Base-by-base conservation (phyloP, 2,113 vertebrate genomes). In the Sturnira hondurensis region DNA sequence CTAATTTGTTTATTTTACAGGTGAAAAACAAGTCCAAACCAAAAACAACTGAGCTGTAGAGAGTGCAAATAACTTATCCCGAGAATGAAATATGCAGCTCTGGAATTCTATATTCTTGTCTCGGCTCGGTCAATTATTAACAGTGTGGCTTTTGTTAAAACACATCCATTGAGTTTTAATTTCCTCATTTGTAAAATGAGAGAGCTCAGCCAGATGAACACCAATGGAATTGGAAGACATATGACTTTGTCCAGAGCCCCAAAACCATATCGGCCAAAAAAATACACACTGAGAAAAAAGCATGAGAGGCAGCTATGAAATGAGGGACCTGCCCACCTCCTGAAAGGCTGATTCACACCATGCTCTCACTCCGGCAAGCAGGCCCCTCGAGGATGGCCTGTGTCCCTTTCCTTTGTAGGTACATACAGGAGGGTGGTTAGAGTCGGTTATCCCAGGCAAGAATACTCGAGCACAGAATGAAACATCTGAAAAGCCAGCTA, bases 161-260 rank as follows among this genome's bases (percentile, higher is more conserved):
- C 5, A 56, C 0, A 41, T 2, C 2, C 10, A 47, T 1, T n/a
- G 71, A 58, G 54, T 77, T 84, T 90, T 54, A 20, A 15, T 77
- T 88, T 85, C 26, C 31, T 95, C 33, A 26, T 50, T 41, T 96
- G 33, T 93, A 74, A 43, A 89, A 58, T 22, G 38, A 73, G 50
- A 86, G 24, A 28, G 20, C 26, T 91, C 47, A 43, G 8, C 45
- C 3, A 93, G 65, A 78, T 2, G 7, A 76, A 52, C 14, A 12
- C 76, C 70, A 41, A 71, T 1, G 13, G 38, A 70, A 67, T 6
- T 61, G 20, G 63, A 83, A 89, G 47, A 54, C 47, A 54, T 43
- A 33, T 15, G 56, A 88, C 65, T 92, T 63, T 61, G 80, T 61
- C 73, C 13, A 19, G 24, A 95, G 50, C 14, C 65, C 65, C 50